phyloP scores from a whole-genome alignment of 2,797 vertebrate genomes.

The Austrolebias charrua region DNA sequence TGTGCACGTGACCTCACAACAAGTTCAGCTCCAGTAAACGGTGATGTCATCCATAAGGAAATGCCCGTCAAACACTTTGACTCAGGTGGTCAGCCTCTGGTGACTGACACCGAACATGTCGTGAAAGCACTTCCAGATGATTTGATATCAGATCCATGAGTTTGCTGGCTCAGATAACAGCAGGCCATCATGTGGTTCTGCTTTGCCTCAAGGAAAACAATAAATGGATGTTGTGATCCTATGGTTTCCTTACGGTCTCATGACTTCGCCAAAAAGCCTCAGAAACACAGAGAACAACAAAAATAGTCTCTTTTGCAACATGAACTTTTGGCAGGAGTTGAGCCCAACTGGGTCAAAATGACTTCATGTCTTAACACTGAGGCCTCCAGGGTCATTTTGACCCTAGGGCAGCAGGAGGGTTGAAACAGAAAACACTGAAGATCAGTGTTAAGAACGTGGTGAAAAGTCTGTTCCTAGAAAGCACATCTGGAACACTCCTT shows the following conservation, averaged over 20 bases:
- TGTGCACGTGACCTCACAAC: not conserved
- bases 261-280: conserved; percentile 21
- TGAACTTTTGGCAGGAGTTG: no score
- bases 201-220: conserved; percentile 22
- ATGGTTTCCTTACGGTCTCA: conserved; percentile 36
- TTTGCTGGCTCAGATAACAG: conserved; percentile 4
- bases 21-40: no score
- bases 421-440: no score
- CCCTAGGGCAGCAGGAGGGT: no score
- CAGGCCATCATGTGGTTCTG: not conserved
- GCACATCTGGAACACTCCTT: no score
- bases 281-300: conserved; percentile 4
- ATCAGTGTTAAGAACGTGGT: no score
- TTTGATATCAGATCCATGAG: conserved; percentile 9
- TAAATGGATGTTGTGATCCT: conserved; percentile 11
- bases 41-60: conserved; percentile 45
- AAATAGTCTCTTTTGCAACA: no score
- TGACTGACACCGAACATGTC: conserved; percentile 1
- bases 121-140: not conserved
- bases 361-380: no score
- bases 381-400: no score
- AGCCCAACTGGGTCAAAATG: no score
- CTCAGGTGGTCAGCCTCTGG: conserved; percentile 28
- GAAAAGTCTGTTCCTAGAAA: no score
- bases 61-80: conserved; percentile 27